Base-by-base conservation (phyloP, 2,888 invertebrate genomes). In the Venustoraphidia nigricollis region DNA sequence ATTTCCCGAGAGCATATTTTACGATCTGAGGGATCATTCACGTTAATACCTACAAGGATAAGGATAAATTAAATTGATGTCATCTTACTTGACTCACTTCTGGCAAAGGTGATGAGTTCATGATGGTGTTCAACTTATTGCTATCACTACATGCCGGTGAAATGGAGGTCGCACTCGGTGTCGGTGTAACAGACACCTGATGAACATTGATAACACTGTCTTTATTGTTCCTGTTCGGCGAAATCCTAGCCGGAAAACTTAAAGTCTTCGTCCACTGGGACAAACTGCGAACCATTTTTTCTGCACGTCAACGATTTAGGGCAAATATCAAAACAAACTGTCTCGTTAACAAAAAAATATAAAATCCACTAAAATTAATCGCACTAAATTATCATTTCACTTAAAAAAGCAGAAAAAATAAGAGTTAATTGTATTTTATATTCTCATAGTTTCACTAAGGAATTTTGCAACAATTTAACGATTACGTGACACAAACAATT, bases 231-330 rank as follows among this genome's bases (percentile, higher is more conserved):
- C 85, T 80, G 65, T 87, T 85, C 11, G 88, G 87, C 51, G 86
- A 86, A 62, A 88, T 75, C 67, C 89, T 76, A 60, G 88, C 81
- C 52, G 89, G 89, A 67, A 89, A 89, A 75, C 88, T 89, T 64
- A 89, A 74, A 58, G 88, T 89, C 75, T 89, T 89, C 69, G 88
- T 89, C 89, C 89, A 89, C 75, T 88, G 86, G 52, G 87, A 80
- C 62, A 89, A 72, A 72, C 86, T 88, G 59, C 89, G 84, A 68
- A 88, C 89, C 89, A 89, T 89, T 63, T 71, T 75, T 27, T 34
- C 42, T 11, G 3, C 10, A 36, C 39, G 35, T 34, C 44, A 66
- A 62, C 46, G 45, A 36, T 43, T 27, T 45, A 27, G 36, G 2
- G 11, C 13, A 10, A 39, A 42, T 38, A 41, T 27, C 14, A 35